These are phyloP conservation scores for Acanthosepion pharaonis DNA, from an alignment of 2,888 invertebrate genomes.

Conservation along the genomic window DNA sequence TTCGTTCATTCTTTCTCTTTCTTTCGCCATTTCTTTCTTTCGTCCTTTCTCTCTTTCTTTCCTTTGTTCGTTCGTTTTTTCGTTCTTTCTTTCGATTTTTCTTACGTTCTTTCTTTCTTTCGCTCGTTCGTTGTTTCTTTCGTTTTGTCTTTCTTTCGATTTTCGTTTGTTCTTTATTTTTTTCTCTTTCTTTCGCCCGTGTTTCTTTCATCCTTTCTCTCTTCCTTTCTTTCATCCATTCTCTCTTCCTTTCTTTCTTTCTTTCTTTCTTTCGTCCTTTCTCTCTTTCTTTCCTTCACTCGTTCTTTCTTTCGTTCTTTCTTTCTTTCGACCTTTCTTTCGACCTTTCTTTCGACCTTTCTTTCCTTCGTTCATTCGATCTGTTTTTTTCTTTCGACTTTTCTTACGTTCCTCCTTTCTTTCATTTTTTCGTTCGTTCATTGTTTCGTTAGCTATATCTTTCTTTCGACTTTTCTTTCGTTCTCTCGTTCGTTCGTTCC, in stretches of 20 bases:
- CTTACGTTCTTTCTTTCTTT: no score
- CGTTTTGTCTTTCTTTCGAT: no score
- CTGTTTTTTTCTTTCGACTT: neutral
- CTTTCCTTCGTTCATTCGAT: slow-evolving; percentile 38
- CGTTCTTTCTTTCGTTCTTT: neutral
- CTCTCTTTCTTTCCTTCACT: neutral
- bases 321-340: neutral
- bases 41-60: no score
- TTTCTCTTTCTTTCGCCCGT: no score
- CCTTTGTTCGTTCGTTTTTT: no score
- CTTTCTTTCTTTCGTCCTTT: neutral
- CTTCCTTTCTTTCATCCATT: neutral
- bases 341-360: neutral
- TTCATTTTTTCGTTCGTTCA: no score
- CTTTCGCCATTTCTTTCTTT: no score
- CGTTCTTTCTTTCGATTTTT: no score
- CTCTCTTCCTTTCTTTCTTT: slow-evolving; percentile 34
- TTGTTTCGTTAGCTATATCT: no score
- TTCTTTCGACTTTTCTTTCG: slow-evolving; percentile 20
- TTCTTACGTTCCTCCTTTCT: neutral
- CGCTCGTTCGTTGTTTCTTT: no score
- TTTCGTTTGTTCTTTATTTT: no score
- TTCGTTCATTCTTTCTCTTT: no score
- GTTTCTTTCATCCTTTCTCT: neutral
- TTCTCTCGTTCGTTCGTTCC: neutral